Evolutionary conservation across 2,888 invertebrate species (phyloP), one percentile per base, ranked within the genome.

Genomic region (Andrena dorsata): DNA sequence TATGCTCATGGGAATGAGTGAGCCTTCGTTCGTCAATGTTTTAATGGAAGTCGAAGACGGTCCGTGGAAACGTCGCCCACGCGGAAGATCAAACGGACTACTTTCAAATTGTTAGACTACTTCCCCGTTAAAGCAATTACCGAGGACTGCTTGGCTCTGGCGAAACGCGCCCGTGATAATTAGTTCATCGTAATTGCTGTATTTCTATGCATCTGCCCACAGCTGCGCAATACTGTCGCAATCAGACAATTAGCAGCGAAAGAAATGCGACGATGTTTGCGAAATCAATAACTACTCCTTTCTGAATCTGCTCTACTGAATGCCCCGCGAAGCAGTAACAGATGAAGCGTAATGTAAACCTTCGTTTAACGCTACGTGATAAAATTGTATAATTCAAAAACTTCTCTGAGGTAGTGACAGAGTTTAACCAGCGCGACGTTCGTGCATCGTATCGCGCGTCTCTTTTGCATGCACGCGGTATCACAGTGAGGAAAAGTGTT

Each of bases 401-500:
- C 41, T 23, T 61, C 23, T 56, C 20, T 2, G 2, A 47, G 13
- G 10, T 64, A 20, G 23, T 49, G 53, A 26, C 7, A 26, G 13
- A 10, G 1, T 20, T 69, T 53, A 82, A 75, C 65, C 64, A 74
- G 64, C 65, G 76, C 61, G 7, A 47, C 20, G 69, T 60, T 65
- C 20, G 13, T 49, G 49, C 47, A 13, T 13, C 32, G n/a, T 23
- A 23, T 41, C 10, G 23, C 13, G 0, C 58, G 8, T 23, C 16
- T 23, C 1, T 56, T 30, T 7, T 30, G 1, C 2, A 6, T 49
- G 13, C n/a, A 2, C 13, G 1, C n/a, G 20, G 30, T 76, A 51
- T 64, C 32, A 65, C 23, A 49, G 10, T 2, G 28, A 65, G 16
- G 8, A 53, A 63, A 41, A 30, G 35, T 30, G 1, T 56, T 56